Evolutionary conservation across 2,888 invertebrate species (phyloP).

Genomic region (Lithophane socia): DNA sequence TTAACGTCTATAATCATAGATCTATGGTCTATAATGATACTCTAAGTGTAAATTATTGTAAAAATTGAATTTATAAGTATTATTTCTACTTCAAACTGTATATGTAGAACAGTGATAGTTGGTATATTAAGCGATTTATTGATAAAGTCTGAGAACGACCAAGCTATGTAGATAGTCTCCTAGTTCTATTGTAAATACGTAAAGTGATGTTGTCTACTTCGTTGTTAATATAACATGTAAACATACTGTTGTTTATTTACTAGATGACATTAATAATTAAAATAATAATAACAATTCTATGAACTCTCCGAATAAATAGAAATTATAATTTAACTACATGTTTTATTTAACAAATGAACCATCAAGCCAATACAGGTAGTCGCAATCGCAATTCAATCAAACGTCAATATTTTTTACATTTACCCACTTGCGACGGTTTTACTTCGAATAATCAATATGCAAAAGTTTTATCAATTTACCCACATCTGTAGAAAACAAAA

Average conservation of each 20-base stretch:
- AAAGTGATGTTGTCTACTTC: conserved; percentile 80
- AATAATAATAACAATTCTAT: conserved; percentile 80
- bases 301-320: conserved; percentile 86
- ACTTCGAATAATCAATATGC: not conserved
- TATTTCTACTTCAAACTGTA: conserved; percentile 70
- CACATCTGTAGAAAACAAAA: not conserved
- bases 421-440: conserved; percentile 18
- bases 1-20: conserved; percentile 56
- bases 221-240: conserved; percentile 82
- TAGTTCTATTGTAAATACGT: conserved; percentile 85
- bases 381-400: not conserved
- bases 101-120: conserved; percentile 76
- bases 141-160: conserved; percentile 89
- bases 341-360: conserved; percentile 71
- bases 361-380: not conserved
- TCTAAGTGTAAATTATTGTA: conserved; percentile 74
- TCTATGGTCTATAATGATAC: conserved; percentile 54
- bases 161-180: conserved; percentile 86
- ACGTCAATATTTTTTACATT: not conserved
- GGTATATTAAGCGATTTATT: conserved; percentile 77
- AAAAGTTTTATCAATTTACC: conserved; percentile 36
- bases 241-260: conserved; percentile 86
- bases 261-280: conserved; percentile 78
- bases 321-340: conserved; percentile 74
- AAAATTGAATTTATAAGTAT: conserved; percentile 58